Percentiles rank a stretch among this genome's conserved stretches.
These are phyloP conservation scores for Ardeotis arabs DNA, from an alignment of 2,113 vertebrate genomes.

Conservation along the genomic window DNA sequence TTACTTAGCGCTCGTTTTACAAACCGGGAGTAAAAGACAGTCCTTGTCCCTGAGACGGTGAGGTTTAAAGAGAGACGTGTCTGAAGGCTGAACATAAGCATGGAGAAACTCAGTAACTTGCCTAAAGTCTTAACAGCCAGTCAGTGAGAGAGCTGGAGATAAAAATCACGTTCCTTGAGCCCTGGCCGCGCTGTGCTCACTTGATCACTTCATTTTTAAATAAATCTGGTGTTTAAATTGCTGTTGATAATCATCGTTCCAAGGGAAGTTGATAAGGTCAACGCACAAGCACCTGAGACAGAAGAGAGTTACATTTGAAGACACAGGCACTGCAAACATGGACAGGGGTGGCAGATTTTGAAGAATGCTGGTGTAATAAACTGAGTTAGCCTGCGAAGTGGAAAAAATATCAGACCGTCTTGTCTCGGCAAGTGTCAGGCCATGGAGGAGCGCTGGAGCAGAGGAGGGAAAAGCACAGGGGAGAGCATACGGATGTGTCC, in stretches of 20 bases:
- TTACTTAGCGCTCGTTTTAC: not conserved
- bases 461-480: not conserved
- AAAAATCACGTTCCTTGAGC: not conserved
- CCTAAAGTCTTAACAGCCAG: not conserved
- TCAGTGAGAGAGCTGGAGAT: not conserved
- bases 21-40: not conserved
- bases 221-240: slow-evolving; percentile 37
- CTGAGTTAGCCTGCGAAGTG: not conserved
- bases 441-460: not conserved
- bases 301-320: not conserved
- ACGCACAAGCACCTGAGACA: slow-evolving; percentile 24
- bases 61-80: not conserved
- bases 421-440: not conserved
- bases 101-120: not conserved
- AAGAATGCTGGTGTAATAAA: not conserved
- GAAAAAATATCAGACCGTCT: not conserved
- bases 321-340: not conserved
- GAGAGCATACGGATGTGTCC: not conserved
- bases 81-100: not conserved
- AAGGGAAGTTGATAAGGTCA: slow-evolving; percentile 49
- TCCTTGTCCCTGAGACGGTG: not conserved
- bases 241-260: slow-evolving; percentile 2
- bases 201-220: slow-evolving; percentile 4
- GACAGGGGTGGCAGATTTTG: not conserved
- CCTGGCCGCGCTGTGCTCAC: not conserved